phyloP scores from a whole-genome alignment of 2,797 vertebrate species.

The Triplophysa bombifrons region DNA sequence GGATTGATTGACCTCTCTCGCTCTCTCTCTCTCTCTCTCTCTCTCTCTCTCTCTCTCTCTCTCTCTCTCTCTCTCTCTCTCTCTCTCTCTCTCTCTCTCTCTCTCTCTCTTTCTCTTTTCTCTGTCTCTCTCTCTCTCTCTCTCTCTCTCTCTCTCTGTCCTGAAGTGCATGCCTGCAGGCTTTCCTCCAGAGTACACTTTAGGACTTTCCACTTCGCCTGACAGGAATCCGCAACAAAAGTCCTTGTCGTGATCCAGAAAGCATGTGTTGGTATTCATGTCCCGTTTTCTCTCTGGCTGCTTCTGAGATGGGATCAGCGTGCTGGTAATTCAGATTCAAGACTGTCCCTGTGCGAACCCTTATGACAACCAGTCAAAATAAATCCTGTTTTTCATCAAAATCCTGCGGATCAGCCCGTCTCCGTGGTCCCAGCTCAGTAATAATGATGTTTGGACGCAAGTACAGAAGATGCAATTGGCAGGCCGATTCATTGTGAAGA shows the following conservation, averaged over 20 bases:
- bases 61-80: not conserved
- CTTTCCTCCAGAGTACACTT: slow-evolving; percentile 40
- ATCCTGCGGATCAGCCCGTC: slow-evolving; percentile 4
- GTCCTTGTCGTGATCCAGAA: slow-evolving; percentile 25
- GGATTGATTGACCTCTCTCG: slow-evolving; percentile 25
- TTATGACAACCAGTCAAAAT: slow-evolving; percentile 6
- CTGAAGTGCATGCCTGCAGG: slow-evolving; percentile 33
- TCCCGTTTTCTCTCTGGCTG: slow-evolving; percentile 21
- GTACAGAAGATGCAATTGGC: not conserved
- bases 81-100: not conserved
- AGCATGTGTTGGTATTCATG: slow-evolving; percentile 38
- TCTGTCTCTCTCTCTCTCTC: not conserved
- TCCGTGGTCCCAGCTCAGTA: not conserved
- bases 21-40: not conserved
- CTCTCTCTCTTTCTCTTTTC: not conserved
- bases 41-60: not conserved
- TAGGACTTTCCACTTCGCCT: slow-evolving; percentile 43
- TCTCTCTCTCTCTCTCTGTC: not conserved
- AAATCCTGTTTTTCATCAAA: slow-evolving; percentile 28
- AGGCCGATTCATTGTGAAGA: not conserved
- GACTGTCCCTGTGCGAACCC: not conserved
- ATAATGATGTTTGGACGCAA: slow-evolving; percentile 12
- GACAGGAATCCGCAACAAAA: slow-evolving; percentile 37
- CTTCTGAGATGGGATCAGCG: slow-evolving; percentile 22
- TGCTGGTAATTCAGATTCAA: slow-evolving; percentile 32